phyloP scores from a whole-genome alignment of 2,113 vertebrate genomes.

The Penelope pileata region DNA sequence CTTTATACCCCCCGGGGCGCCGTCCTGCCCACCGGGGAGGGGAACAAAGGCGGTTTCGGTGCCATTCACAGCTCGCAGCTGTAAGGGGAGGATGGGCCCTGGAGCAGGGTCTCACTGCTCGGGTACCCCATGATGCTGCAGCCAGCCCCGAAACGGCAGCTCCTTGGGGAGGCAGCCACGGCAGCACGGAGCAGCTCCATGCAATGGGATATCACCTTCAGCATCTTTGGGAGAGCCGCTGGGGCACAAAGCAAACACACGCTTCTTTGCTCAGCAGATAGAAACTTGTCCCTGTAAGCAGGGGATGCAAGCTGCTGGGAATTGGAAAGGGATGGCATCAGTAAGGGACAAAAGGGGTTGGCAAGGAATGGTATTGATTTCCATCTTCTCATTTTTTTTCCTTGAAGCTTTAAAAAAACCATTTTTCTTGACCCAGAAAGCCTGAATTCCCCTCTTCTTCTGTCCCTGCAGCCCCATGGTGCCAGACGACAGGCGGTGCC shows the following conservation, averaged over 20 bases:
- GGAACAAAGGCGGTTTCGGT: constrained; percentile 40
- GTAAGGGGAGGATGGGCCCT: background rate
- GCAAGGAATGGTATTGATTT: background rate
- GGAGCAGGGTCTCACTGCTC: background rate
- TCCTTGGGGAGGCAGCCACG: background rate
- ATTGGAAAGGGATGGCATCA: background rate
- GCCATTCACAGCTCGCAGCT: constrained; percentile 9
- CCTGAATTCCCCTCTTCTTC: background rate
- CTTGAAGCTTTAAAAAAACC: background rate
- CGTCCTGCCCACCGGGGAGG: background rate
- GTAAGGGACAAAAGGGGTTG: too few species aligned
- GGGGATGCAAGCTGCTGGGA: background rate
- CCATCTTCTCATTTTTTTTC: background rate
- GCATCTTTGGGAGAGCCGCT: background rate
- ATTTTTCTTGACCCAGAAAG: background rate
- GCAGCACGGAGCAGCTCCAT: background rate
- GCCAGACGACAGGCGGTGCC: too few species aligned
- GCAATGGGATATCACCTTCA: background rate
- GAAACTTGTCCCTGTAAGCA: background rate
- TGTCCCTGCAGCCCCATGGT: too few species aligned
- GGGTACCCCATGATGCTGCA: fast-evolving
- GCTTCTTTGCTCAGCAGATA: background rate
- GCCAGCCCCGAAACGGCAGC: background rate
- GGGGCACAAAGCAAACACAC: fast-evolving
- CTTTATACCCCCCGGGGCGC: background rate